These are phyloP conservation scores for Vanessa atalanta DNA, from an alignment of 1,140 invertebrate species.

Conservation along the genomic window DNA sequence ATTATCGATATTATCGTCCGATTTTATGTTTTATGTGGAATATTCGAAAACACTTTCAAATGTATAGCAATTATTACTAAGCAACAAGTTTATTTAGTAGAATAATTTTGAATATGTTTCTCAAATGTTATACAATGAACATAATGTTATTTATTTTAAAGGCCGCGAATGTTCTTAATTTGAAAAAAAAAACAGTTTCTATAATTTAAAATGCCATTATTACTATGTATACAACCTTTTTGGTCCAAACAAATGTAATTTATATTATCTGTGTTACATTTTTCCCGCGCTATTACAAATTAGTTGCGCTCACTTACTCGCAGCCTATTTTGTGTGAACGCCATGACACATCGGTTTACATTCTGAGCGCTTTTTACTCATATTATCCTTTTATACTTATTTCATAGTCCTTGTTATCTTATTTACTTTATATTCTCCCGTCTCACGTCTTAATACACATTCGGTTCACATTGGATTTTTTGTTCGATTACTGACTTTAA, in stretches of 20 bases:
- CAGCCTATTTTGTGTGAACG: constrained; percentile 50
- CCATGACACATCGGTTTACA: constrained; percentile 19
- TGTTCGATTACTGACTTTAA: constrained; percentile 3
- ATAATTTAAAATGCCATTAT: background rate
- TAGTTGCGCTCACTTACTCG: constrained; percentile 58
- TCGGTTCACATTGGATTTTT: background rate
- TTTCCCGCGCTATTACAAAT: constrained; percentile 61
- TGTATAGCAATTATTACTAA: background rate
- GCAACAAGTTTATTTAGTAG: too few species aligned
- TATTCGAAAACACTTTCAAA: background rate
- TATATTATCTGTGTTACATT: constrained; percentile 32
- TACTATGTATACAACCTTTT: background rate
- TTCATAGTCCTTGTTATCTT: constrained; percentile 32
- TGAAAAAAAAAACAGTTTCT: too few species aligned
- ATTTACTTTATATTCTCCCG: constrained; percentile 10
- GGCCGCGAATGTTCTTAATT: too few species aligned
- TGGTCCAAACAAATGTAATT: background rate
- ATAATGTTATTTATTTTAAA: too few species aligned
- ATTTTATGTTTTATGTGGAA: constrained; percentile 16
- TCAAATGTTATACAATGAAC: too few species aligned
- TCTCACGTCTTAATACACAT: background rate
- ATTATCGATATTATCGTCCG: constrained; percentile 15
- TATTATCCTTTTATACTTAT: constrained; percentile 15
- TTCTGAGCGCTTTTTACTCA: constrained; percentile 11
- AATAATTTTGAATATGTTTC: too few species aligned